A percentile compares a stretch with the other conserved stretches of the same genome.
These are phyloP conservation scores for Malachius bipustulatus DNA, from an alignment of 2,888 invertebrate species.

Conservation along the genomic window DNA sequence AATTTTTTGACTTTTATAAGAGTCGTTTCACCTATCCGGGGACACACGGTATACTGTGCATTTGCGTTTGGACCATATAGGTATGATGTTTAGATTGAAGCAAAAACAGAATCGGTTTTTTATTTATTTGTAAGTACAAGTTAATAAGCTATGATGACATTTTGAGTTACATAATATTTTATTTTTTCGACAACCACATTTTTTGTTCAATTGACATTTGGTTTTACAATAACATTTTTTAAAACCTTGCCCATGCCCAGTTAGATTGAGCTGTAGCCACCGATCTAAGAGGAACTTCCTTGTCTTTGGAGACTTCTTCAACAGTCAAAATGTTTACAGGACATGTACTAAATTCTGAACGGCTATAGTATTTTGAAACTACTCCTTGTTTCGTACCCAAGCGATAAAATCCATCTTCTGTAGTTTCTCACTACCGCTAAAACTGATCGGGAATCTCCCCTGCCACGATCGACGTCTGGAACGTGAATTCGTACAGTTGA, in stretches of 20 bases:
- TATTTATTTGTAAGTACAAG: constrained; percentile 4
- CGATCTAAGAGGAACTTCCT: constrained; percentile 8
- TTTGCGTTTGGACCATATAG: constrained; percentile 2
- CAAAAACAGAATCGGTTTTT: constrained; percentile 5
- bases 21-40: no score
- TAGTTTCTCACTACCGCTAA: constrained; percentile 16
- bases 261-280: constrained; percentile 9
- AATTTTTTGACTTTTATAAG: no score
- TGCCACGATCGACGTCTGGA: constrained; percentile 17
- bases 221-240: constrained; percentile 9
- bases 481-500: constrained; percentile 16
- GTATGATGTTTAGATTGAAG: constrained; percentile 3
- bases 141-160: neutral
- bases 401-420: constrained; percentile 17
- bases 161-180: neutral
- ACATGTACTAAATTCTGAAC: constrained; percentile 13
- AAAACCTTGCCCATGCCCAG: constrained; percentile 9
- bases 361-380: constrained; percentile 13
- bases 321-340: constrained; percentile 12
- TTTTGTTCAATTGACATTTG: constrained; percentile 7
- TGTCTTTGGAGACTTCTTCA: constrained; percentile 11
- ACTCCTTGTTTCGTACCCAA: constrained; percentile 16
- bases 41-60: no score
- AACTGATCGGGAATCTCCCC: constrained; percentile 17
- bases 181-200: constrained; percentile 5